Evolutionary conservation across 2,113 vertebrate genomes (phyloP), one percentile per base, ranked within the genome.

Genomic region (Hydrochoerus hydrochaeris): DNA sequence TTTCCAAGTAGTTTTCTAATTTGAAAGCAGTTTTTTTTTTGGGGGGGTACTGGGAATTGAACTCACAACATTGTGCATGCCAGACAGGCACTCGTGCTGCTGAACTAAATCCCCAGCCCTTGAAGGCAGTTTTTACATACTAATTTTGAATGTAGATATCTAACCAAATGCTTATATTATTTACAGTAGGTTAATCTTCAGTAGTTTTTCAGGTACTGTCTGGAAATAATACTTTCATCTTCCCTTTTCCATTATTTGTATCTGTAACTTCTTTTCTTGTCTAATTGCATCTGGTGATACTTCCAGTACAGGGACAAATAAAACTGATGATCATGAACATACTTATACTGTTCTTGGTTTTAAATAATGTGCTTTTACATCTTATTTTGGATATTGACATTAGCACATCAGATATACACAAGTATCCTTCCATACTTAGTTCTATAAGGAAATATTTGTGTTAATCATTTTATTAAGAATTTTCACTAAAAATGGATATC

Each of bases 401-500:
- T 75, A 63, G 67, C 60, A 30, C 22, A 26, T 26, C n/a, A 28
- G 26, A 88, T 32, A 26, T n/a, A 22, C 32, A 88, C 32, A 30
- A 20, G 62, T 54, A 3, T 22, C 4, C 38, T 38, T 49, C 5
- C 30, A 35, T 32, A 28, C 49, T 12, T 5, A 41, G 9, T 94
- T 49, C 52, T 71, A n/a, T 81, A 58, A 93, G 82, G 62, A 96
- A 67, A 14, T 81, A 71, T 63, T 94, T 14, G 8, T 38, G 69
- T 73, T 77, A 58, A 77, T 91, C 78, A 85, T 60, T 82, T 91
- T 88, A 77, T 84, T 90, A 90, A 91, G 73, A 49, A n/a, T 54
- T 89, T 91, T 82, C 52, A 92, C 38, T 60, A 69, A 65, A 46
- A 85, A 41, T 85, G 38, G n/a, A 81, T 95, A 57, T 80, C 14